These are phyloP conservation scores for Aulostomus chinensis DNA, from an alignment of 2,797 vertebrate genomes.

Conservation along the genomic window DNA sequence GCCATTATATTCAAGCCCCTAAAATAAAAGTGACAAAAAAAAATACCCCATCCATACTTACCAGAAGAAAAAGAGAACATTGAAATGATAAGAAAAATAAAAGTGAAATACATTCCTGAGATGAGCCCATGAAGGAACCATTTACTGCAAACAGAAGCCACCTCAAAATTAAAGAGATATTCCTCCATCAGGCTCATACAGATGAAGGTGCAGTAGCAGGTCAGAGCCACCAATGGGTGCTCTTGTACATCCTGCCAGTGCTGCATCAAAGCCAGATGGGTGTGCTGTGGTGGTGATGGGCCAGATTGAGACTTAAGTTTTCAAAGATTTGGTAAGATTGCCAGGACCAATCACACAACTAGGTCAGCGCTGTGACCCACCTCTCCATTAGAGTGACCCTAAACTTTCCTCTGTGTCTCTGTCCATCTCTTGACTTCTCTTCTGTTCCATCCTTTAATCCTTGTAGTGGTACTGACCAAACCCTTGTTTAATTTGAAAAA, in stretches of 20 bases:
- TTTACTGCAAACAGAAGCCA: conserved; percentile 25
- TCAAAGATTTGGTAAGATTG: conserved; percentile 71
- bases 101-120: conserved; percentile 53
- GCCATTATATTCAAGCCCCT: conserved; percentile 31
- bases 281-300: conserved; percentile 60
- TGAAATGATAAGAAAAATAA: conserved; percentile 44
- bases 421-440: conserved; percentile 15
- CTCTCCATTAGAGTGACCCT: conserved; percentile 23
- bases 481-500: conserved; percentile 3
- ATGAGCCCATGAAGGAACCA: conserved; percentile 23
- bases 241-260: conserved; percentile 53
- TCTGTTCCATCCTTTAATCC: conserved; percentile 5
- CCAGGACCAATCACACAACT: conserved; percentile 79
- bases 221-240: conserved; percentile 55
- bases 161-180: conserved; percentile 4
- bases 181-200: conserved; percentile 6
- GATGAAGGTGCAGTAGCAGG: conserved; percentile 38
- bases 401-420: conserved; percentile 9
- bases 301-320: conserved; percentile 59
- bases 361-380: conserved; percentile 45
- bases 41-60: conserved; percentile 60
- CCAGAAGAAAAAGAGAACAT: conserved; percentile 52
- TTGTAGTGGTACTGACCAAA: background rate
- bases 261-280: conserved; percentile 34
- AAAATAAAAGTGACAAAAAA: conserved; percentile 24